These are phyloP conservation scores for Nomada ferruginata DNA, from an alignment of 2,888 invertebrate genomes.

Conservation along the genomic window DNA sequence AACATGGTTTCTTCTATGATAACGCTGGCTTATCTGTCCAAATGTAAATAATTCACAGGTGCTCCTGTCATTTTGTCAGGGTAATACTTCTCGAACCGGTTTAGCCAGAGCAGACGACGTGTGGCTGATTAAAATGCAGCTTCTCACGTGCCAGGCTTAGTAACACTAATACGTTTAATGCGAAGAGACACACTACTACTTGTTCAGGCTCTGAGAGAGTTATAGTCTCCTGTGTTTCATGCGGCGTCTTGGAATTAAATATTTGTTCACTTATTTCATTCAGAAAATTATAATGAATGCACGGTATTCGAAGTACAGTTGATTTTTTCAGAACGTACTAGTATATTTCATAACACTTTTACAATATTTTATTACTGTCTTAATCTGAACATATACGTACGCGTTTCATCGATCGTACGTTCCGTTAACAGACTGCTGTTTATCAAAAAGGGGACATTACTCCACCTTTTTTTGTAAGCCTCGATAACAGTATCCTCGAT, in stretches of 20 bases:
- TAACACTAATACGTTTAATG: conserved; percentile 11
- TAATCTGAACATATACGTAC: background rate
- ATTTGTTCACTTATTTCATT: background rate
- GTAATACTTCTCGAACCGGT: conserved; percentile 35
- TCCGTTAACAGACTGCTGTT: conserved; percentile 23
- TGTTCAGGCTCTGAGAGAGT: background rate
- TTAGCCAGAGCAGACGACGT: conserved; percentile 10
- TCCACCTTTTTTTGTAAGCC: conserved; percentile 22
- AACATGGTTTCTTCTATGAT: no score
- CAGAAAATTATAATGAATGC: background rate
- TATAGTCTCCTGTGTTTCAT: background rate
- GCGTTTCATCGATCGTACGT: conserved; percentile 12
- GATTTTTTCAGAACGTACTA: background rate
- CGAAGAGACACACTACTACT: background rate
- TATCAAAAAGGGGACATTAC: conserved; percentile 35
- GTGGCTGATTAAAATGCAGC: conserved; percentile 39
- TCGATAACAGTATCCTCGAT: conserved; percentile 37
- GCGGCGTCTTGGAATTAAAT: background rate
- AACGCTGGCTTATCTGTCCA: conserved; percentile 17
- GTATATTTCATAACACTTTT: background rate
- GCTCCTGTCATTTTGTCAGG: conserved; percentile 31
- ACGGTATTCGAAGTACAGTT: no score
- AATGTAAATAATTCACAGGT: conserved; percentile 6
- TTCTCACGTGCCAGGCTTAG: conserved; percentile 10
- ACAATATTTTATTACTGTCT: background rate